phyloP scores from a whole-genome alignment of 2,888 invertebrate genomes.

The Tenthredo distinguenda region DNA sequence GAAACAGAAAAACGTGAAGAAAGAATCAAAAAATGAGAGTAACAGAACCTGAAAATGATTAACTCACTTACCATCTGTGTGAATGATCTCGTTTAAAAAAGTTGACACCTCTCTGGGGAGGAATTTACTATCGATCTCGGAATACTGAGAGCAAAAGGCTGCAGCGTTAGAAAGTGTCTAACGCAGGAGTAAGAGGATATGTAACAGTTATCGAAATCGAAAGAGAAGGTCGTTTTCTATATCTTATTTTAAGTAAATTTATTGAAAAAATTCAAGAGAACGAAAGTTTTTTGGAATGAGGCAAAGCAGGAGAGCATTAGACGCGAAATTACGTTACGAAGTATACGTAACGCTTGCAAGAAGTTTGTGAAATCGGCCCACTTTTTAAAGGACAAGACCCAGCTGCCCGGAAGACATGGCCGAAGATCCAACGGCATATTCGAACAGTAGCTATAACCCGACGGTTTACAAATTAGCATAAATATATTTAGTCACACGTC shows the following conservation, averaged over 20 bases:
- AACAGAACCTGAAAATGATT: slow-evolving; percentile 2
- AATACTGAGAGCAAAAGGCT: not conserved
- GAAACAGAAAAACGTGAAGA: not conserved
- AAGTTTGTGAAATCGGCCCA: slow-evolving; percentile 39
- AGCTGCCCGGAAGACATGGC: slow-evolving; percentile 25
- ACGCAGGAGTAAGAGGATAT: not conserved
- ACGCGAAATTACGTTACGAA: not conserved
- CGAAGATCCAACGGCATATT: slow-evolving; percentile 21
- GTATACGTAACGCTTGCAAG: not conserved
- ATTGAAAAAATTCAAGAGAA: too few species aligned
- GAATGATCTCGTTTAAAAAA: not conserved
- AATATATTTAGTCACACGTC: not conserved
- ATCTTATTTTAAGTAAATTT: too few species aligned
- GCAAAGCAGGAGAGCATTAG: not conserved
- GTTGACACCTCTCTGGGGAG: not conserved
- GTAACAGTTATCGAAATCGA: not conserved
- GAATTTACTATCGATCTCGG: not conserved
- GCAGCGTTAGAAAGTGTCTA: slow-evolving; percentile 6
- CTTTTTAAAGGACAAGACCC: slow-evolving; percentile 39
- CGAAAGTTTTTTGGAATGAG: too few species aligned
- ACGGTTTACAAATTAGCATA: slow-evolving; percentile 27
- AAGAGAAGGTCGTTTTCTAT: not conserved
- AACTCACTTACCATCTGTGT: not conserved
- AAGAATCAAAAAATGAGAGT: not conserved
- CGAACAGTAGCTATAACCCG: not conserved